These are phyloP conservation scores for Antidorcas marsupialis DNA, from an alignment of 2,113 vertebrate species.

Conservation along the genomic window DNA sequence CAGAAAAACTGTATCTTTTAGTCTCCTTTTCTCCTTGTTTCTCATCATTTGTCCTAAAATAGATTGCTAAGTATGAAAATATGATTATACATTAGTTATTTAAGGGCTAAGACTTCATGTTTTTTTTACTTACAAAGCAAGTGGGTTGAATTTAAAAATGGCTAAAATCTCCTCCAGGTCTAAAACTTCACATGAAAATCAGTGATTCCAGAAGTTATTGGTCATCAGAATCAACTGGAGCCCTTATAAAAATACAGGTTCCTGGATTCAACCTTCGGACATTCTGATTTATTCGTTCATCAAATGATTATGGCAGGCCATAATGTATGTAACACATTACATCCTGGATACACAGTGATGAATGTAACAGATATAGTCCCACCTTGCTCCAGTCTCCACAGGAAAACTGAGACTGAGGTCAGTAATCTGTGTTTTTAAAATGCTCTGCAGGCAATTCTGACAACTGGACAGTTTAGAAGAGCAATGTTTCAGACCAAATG, in stretches of 20 bases:
- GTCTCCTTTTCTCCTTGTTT: not conserved
- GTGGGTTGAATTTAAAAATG: not conserved
- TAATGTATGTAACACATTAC: not conserved
- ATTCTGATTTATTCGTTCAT: not conserved
- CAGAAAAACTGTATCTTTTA: not conserved
- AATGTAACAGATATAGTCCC: not conserved
- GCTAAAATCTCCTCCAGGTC: not conserved
- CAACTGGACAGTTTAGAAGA: not conserved
- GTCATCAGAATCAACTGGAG: not conserved
- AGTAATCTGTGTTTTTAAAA: not conserved
- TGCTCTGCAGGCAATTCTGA: not conserved
- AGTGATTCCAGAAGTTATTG: not conserved
- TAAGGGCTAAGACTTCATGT: not conserved
- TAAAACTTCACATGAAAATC: not conserved
- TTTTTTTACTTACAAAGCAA: slow-evolving; percentile 6
- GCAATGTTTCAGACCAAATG: not conserved
- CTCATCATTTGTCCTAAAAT: slow-evolving; percentile 26
- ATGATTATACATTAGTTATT: not conserved
- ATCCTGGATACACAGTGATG: not conserved
- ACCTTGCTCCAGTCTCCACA: not conserved
- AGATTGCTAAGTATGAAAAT: slow-evolving; percentile 8
- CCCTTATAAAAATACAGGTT: not conserved
- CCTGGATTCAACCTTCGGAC: not conserved
- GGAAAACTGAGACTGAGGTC: not conserved
- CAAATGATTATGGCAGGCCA: not conserved